Conservation (phyloP, 2,797 vertebrate species). For the Nothura maculosa region DNA sequence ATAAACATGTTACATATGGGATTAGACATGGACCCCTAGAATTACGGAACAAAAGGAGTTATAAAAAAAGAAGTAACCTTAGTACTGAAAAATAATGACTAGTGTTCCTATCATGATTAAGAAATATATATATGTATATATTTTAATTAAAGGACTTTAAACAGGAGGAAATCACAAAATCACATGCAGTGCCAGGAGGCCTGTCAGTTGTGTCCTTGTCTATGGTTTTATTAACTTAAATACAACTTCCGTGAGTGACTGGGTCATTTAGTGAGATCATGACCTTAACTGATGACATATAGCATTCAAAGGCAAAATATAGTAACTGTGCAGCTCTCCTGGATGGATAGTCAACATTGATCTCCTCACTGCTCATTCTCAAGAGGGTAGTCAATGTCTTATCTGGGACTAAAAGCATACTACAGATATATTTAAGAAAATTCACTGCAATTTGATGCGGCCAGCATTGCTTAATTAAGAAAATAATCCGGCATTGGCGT, state of each 20-base stretch:
- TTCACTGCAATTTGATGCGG: slow-evolving; percentile 38
- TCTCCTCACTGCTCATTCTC: background rate
- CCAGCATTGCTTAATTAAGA: slow-evolving; percentile 29
- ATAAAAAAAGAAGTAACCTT: slow-evolving; percentile 76
- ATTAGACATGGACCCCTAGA: slow-evolving; percentile 83
- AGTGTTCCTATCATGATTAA: background rate
- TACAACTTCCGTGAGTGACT: background rate
- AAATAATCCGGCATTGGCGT: background rate
- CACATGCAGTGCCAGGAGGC: background rate
- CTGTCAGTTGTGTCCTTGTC: background rate
- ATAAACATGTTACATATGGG: slow-evolving; percentile 92
- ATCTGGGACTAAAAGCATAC: background rate
- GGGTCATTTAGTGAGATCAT: background rate
- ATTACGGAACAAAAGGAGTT: slow-evolving; percentile 72
- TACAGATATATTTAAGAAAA: background rate
- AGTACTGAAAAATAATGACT: slow-evolving; percentile 76
- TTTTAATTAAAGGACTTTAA: slow-evolving; percentile 56
- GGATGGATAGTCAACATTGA: background rate
- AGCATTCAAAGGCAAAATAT: slow-evolving; percentile 25
- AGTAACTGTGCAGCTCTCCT: background rate
- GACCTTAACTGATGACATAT: background rate
- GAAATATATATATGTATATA: background rate
- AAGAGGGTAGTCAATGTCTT: background rate
- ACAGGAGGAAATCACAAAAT: slow-evolving; percentile 34
- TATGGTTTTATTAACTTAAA: slow-evolving; percentile 12